Percentiles rank a stretch among this genome's conserved stretches.
These are phyloP conservation scores for Apis dorsata DNA, from an alignment of 1,140 invertebrate genomes.

Conservation along the genomic window DNA sequence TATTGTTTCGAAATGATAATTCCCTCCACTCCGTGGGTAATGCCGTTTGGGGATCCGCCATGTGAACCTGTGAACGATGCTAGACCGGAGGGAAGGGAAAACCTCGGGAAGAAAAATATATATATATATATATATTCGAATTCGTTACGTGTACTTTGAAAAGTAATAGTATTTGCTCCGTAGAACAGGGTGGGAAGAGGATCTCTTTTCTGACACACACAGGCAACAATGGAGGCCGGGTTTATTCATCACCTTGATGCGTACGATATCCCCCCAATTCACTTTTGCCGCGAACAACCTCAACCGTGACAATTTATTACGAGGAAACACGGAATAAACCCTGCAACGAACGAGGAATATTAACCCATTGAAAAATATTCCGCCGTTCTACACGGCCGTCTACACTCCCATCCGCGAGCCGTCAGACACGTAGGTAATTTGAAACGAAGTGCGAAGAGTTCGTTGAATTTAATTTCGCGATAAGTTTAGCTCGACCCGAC, in stretches of 20 bases:
- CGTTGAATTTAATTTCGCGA: no score
- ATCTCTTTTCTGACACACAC: slow-evolving; percentile 1
- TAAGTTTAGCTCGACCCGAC: no score
- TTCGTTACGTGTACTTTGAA: slow-evolving; percentile 38
- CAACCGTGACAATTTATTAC: slow-evolving; percentile 31
- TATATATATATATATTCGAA: neutral
- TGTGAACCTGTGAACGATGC: slow-evolving; percentile 9
- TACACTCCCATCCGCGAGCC: no score
- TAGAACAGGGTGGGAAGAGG: slow-evolving; percentile 12
- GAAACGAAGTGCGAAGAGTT: no score
- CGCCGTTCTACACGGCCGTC: neutral
- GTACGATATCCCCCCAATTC: slow-evolving; percentile 11
- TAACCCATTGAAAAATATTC: neutral
- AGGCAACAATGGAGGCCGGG: slow-evolving; percentile 6
- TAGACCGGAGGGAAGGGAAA: neutral
- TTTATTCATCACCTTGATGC: slow-evolving; percentile 2
- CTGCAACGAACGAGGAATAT: neutral
- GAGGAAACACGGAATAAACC: neutral
- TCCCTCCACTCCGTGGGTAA: neutral
- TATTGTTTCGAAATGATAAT: slow-evolving; percentile 25
- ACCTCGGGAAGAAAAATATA: neutral
- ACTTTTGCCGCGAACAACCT: slow-evolving; percentile 23
- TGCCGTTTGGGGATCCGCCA: slow-evolving; percentile 9
- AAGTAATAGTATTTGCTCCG: slow-evolving; percentile 21
- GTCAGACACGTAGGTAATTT: no score